Evolutionary conservation across 2,797 vertebrate species (phyloP), one percentile per base, ranked within the genome.

Genomic region (Cirrhinus mrigala): DNA sequence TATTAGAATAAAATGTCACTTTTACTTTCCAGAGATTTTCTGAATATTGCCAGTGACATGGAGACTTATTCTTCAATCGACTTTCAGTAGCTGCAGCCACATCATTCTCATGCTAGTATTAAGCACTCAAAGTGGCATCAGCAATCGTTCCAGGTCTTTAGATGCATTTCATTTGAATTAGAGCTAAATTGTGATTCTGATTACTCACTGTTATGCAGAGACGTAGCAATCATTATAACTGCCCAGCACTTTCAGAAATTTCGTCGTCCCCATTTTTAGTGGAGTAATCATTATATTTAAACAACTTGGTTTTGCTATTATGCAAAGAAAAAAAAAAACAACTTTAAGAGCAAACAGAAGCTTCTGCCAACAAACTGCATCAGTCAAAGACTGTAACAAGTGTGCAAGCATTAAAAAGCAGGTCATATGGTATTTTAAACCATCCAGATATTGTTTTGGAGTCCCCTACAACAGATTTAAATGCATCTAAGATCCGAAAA

Each of bases 131-230:
- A 37, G 22, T 40, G 14, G 14, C 33, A 58, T 44, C 54, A 78
- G 75, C 14, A 60, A 40, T n/a, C 8, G 54, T 37, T 56, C 29
- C 22, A 78, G 29, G 29, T 37, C 74, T 76, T 56, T n/a, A 11
- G 52, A 78, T 44, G 75, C 22, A 56, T 56, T 75, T 76, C 20
- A 14, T 58, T 78, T 58, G 37, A 78, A 78, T 78, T 54, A 60
- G 56, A 22, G 33, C 54, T 78, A 44, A 78, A 60, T 44, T 60
- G 54, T 44, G 22, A 18, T 78, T 77, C 74, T 77, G 56, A 78
- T 78, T 44, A 78, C 54, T 78, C 37, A 11, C 33, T 44, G n/a
- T 78, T 44, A 58, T 24, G 54, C 33, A 78, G 75, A 78, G 75
- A 44, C 2, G 1, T n/a, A 60, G 33, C 22, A 78, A 78, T 78